A percentile compares a stretch with the other conserved stretches of the same genome.
Conservation (phyloP, 2,888 invertebrate genomes). For the Parapristionchus giblindavisi region DNA sequence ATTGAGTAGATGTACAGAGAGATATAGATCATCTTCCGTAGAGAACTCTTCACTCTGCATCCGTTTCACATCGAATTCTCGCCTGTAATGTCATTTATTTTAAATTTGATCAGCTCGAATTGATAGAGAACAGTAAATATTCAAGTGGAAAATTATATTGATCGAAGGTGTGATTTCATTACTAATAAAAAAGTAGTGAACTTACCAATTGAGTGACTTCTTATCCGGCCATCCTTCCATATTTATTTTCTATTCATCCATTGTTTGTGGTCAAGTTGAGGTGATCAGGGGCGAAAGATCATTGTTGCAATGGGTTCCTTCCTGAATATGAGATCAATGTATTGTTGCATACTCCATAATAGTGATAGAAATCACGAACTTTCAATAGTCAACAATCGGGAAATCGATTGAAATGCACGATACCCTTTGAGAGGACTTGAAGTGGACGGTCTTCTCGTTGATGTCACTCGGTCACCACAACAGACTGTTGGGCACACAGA, state of each 20-base stretch:
- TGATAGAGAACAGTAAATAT: no score
- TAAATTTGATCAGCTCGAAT: no score
- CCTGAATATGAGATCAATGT: background rate
- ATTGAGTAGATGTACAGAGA: conserved; percentile 9
- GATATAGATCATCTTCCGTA: background rate
- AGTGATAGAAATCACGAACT: background rate
- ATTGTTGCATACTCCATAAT: background rate
- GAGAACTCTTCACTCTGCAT: background rate
- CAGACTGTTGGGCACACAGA: background rate
- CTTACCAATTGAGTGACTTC: background rate
- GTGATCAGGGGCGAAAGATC: background rate
- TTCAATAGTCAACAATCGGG: conserved; percentile 8
- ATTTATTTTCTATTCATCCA: background rate
- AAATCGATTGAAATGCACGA: conserved; percentile 24
- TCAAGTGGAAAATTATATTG: no score
- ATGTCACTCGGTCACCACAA: conserved; percentile 18
- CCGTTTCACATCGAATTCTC: background rate
- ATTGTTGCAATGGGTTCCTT: background rate
- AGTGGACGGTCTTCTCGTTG: conserved; percentile 11
- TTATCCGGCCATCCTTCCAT: conserved; percentile 17
- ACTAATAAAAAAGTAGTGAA: background rate
- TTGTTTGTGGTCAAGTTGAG: background rate
- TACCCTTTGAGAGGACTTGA: background rate
- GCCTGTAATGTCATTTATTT: no score
- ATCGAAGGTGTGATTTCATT: no score